Evolutionary conservation across 2,888 invertebrate species (phyloP).

Genomic region (Macrosiphum euphorbiae): DNA sequence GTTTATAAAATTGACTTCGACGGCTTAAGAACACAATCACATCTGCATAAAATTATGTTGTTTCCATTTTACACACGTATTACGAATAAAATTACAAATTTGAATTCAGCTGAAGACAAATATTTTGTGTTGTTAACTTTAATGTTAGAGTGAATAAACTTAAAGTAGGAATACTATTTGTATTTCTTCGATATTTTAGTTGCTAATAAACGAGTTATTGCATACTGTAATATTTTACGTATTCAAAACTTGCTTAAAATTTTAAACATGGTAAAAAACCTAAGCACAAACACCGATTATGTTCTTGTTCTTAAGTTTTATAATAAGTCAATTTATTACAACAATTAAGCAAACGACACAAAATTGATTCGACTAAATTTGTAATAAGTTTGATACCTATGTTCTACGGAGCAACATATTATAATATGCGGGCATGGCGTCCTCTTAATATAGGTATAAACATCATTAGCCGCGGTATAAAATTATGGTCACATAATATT

Average conservation of each 20-base stretch:
- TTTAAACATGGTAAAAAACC: background rate
- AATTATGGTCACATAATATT: background rate
- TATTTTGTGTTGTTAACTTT: background rate
- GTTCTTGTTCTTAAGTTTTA: background rate
- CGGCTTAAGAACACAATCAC: background rate
- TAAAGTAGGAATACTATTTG: background rate
- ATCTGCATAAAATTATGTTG: background rate
- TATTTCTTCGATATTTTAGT: background rate
- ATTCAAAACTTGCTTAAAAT: background rate
- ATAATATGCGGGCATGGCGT: background rate
- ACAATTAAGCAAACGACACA: background rate
- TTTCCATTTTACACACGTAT: background rate
- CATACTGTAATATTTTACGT: background rate
- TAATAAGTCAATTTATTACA: background rate
- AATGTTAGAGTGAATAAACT: background rate
- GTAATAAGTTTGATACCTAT: background rate
- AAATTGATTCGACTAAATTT: background rate
- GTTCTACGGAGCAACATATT: background rate
- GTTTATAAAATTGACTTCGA: background rate
- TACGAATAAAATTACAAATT: background rate
- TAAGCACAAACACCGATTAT: background rate
- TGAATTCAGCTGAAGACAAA: background rate
- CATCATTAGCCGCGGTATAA: background rate
- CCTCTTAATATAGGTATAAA: background rate
- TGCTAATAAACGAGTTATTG: background rate